Base-by-base conservation (phyloP, 2,113 vertebrate species). In the Circaetus cinerascens region DNA sequence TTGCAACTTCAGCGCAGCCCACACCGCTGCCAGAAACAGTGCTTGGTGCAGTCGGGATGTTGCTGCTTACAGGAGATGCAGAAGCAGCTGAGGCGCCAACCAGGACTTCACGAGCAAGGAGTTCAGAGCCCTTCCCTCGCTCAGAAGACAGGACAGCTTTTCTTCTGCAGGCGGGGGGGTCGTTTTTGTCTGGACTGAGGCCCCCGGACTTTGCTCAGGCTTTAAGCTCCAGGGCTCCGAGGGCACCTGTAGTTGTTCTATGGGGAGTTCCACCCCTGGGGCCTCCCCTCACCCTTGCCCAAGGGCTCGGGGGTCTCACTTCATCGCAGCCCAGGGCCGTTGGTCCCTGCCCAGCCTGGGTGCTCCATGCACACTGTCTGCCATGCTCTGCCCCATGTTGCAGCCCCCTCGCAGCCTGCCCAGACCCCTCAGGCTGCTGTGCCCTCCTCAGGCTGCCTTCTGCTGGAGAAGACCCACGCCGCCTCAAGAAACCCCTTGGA, bases 11-110 rank as follows among this genome's bases (percentile, higher is more conserved):
- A 64, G 78, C 86, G 50, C 36, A 32, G 86, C 46, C 55, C 20
- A 4, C 0, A 0, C 40, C 4, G 2, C 71, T 4, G 1, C 66
- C 82, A 93, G 67, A 88, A 91, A 79, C 4, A 82, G 83, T 3
- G 7, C 62, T 67, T 0, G 8, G 57, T 20, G 25, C 48, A 17
- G 1, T 1, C 0, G 0, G 7, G 10, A 9, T 82, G 62, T 8
- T 56, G 86, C 67, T 73, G 45, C 36, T 57, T 53, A 34, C 57
- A 40, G 40, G 36, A 64, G 36, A 34, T 0, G 0, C 48, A 83
- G 36, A 88, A 82, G 29, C 41, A 67, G 74, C 41, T 38, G 46
- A 63, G 46, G 46, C 76, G 17, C 19, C 78, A 74, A 11, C 3
- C 41, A 63, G 19, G 32, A 10, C 38, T 40, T 78, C 0, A 7